phyloP scores from a whole-genome alignment of 2,113 vertebrate species.

The Scomber colias region DNA sequence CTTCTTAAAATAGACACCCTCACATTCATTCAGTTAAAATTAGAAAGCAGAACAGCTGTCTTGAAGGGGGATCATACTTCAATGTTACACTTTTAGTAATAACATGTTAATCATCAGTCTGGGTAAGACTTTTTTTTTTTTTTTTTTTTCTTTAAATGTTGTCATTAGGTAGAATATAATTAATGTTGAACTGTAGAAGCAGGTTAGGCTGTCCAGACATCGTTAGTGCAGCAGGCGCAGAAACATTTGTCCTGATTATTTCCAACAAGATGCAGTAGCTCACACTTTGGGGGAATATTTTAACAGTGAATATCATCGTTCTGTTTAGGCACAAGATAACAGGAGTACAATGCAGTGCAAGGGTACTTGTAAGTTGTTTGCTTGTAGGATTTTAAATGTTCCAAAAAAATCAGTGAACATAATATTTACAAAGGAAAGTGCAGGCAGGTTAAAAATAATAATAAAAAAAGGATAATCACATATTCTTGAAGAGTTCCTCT shows the following conservation, averaged over 20 bases:
- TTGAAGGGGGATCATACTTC: constrained; percentile 43
- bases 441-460: background rate
- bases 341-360: background rate
- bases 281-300: constrained; percentile 19
- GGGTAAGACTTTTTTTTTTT: constrained; percentile 13
- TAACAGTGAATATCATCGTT: constrained; percentile 16
- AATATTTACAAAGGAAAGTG: background rate
- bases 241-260: constrained; percentile 65
- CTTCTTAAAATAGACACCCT: constrained; percentile 67
- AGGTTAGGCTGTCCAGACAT: constrained; percentile 87
- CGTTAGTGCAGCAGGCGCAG: constrained; percentile 93
- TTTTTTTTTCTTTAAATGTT: constrained; percentile 21
- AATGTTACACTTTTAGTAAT: constrained; percentile 55
- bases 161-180: constrained; percentile 86
- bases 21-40: constrained; percentile 62
- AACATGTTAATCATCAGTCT: constrained; percentile 50
- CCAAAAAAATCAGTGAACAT: background rate
- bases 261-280: constrained; percentile 46
- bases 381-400: background rate
- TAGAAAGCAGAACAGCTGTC: constrained; percentile 48
- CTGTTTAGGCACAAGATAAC: constrained; percentile 1
- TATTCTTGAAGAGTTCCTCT: constrained; percentile 97
- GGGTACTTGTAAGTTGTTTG: background rate
- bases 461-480: constrained; percentile 86
- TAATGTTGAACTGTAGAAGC: constrained; percentile 88